Evolutionary conservation across 2,113 vertebrate genomes (phyloP).

Genomic region (Dromaius novaehollandiae): DNA sequence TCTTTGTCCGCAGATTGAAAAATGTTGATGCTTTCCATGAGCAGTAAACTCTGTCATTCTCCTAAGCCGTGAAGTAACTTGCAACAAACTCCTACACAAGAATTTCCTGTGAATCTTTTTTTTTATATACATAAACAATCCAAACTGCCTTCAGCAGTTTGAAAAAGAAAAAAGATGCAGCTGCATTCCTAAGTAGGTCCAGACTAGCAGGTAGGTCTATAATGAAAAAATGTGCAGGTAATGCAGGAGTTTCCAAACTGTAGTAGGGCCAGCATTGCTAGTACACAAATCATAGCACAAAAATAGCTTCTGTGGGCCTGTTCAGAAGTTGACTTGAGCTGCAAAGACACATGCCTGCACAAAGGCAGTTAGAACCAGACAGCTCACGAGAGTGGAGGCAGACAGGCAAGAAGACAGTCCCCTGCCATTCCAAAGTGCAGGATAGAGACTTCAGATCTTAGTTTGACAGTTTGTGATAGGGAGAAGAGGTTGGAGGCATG

Average conservation of each 20-base stretch:
- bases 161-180: neutral
- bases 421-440: neutral
- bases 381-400: neutral
- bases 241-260: neutral
- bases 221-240: accelerated
- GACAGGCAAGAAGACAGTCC: neutral
- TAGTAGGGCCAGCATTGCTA: accelerated
- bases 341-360: accelerated
- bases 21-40: neutral
- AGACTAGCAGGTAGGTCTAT: neutral
- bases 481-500: neutral
- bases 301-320: accelerated
- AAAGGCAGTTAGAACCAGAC: neutral
- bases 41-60: neutral
- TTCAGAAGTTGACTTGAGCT: neutral
- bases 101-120: neutral
- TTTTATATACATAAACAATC: neutral
- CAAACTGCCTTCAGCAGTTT: neutral
- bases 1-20: neutral
- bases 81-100: neutral
- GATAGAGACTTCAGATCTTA: neutral
- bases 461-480: neutral
- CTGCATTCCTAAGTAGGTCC: neutral
- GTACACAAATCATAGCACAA: neutral
- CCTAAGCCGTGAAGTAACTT: neutral